Conservation (phyloP, 2,113 vertebrate genomes). For the Pachycephala philippinensis region DNA sequence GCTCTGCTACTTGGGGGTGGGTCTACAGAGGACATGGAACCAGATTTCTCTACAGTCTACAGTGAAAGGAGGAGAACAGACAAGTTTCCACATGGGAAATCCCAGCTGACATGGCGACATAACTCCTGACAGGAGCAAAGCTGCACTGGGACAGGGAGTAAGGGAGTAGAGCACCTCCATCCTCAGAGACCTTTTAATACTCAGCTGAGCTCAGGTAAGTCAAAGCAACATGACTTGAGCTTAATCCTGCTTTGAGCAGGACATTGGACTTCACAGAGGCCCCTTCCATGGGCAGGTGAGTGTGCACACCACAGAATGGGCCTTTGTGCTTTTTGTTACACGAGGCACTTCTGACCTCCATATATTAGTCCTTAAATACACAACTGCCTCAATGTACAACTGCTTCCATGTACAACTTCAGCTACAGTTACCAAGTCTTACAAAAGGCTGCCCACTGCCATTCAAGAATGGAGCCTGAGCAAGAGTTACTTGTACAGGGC, state of each 20-base stretch:
- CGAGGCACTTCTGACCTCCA: background rate
- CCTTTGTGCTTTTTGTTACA: background rate
- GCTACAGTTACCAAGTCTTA: background rate
- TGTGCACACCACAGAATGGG: background rate
- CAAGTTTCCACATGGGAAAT: background rate
- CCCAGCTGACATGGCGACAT: rapidly evolving
- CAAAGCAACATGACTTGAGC: background rate
- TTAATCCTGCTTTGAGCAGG: background rate
- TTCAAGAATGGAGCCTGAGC: background rate
- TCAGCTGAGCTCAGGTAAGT: background rate
- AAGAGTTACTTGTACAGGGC: background rate
- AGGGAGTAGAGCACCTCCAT: background rate
- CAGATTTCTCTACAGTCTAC: background rate
- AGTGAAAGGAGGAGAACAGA: background rate
- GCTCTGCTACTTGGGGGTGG: background rate
- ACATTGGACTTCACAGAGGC: background rate
- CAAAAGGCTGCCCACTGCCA: background rate
- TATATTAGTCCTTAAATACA: background rate
- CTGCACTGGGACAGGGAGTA: background rate
- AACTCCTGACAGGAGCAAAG: background rate
- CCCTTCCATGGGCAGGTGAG: background rate
- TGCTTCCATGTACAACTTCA: background rate
- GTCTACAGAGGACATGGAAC: background rate
- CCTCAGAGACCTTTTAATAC: background rate
- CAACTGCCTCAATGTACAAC: background rate